Percentiles rank a stretch among this genome's conserved stretches.
These are phyloP conservation scores for Gracilinanus agilis DNA, from an alignment of 2,113 vertebrate genomes.

Conservation along the genomic window DNA sequence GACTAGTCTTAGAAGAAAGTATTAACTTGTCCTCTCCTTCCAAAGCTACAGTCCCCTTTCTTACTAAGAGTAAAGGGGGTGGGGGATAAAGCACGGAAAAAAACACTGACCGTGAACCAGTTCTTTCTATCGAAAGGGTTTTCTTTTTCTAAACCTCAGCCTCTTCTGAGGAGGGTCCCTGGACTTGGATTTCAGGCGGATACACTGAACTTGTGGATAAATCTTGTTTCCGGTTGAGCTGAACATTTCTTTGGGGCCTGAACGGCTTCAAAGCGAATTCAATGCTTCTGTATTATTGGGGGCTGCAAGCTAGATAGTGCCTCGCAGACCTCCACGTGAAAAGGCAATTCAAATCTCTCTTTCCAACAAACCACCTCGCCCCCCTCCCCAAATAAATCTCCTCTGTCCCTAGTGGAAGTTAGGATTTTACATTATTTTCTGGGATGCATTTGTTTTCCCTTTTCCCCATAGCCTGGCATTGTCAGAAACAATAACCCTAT, in stretches of 20 bases:
- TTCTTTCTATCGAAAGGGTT: constrained; percentile 11
- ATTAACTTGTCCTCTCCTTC: constrained; percentile 32
- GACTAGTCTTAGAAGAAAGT: constrained; percentile 48
- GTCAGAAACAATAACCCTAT: constrained; percentile 85
- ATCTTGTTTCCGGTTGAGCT: constrained; percentile 65
- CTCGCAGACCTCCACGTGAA: constrained; percentile 59
- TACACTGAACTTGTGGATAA: constrained; percentile 81
- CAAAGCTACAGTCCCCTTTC: constrained; percentile 22
- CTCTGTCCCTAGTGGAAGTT: constrained; percentile 46
- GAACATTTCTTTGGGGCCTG: constrained; percentile 77
- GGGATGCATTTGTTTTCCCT: constrained; percentile 71
- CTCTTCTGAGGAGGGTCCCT: constrained; percentile 24
- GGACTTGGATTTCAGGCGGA: constrained; percentile 70
- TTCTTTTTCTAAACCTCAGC: constrained; percentile 28
- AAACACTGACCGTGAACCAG: constrained; percentile 63
- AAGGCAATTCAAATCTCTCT: not conserved
- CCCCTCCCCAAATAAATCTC: constrained; percentile 63
- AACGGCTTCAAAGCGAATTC: constrained; percentile 43
- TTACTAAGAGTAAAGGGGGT: not conserved
- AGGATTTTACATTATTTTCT: constrained; percentile 74
- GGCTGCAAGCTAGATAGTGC: not conserved
- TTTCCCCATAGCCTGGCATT: constrained; percentile 71
- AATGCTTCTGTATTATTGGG: constrained; percentile 46
- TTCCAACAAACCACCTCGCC: constrained; percentile 57
- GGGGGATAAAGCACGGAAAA: constrained; percentile 19